Evolutionary conservation across 2,888 invertebrate genomes (phyloP).

Genomic region (Fabriciana adippe): DNA sequence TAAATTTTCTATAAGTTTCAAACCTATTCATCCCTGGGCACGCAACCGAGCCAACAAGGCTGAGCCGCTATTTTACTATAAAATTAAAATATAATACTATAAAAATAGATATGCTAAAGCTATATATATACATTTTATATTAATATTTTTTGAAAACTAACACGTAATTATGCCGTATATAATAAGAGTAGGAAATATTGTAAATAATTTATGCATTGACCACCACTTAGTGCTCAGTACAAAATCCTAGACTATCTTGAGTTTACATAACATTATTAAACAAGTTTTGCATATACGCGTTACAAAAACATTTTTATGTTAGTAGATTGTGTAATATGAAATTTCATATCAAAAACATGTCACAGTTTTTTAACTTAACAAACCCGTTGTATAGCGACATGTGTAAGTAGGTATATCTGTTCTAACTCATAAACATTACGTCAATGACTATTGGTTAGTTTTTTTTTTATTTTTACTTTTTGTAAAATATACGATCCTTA

Average conservation of each 20-base stretch:
- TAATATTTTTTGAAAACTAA: neutral
- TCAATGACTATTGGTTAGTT: too few relatives aligned
- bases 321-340: constrained; percentile 1
- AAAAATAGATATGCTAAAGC: too few relatives aligned
- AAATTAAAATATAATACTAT: too few relatives aligned
- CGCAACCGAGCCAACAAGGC: too few relatives aligned
- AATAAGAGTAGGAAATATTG: constrained; percentile 39
- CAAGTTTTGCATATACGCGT: constrained; percentile 9
- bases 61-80: too few relatives aligned
- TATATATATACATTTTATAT: too few relatives aligned
- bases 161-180: constrained; percentile 29
- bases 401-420: neutral
- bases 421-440: too few relatives aligned
- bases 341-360: constrained; percentile 5
- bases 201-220: constrained; percentile 34
- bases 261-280: constrained; percentile 29
- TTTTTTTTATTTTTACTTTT: too few relatives aligned
- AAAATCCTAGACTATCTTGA: constrained; percentile 21
- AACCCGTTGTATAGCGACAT: neutral
- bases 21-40: too few relatives aligned
- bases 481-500: too few relatives aligned
- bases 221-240: constrained; percentile 29
- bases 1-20: too few relatives aligned
- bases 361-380: neutral
- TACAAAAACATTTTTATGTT: constrained; percentile 8